Evolutionary conservation across 2,888 invertebrate species (phyloP).

Genomic region (Rhodophaea formosa): DNA sequence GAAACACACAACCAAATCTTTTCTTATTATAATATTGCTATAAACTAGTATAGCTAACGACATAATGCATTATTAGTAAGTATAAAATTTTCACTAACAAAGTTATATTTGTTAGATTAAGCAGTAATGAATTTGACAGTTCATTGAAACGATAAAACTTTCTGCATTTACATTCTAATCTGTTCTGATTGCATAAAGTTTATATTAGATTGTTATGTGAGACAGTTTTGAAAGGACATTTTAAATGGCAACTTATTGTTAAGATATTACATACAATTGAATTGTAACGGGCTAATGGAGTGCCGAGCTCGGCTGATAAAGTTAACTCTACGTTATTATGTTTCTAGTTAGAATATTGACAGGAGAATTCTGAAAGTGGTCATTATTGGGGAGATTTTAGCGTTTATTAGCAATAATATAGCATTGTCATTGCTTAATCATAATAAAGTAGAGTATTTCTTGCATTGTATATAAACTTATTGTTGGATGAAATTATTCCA

Average conservation of each 20-base stretch:
- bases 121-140: slow-evolving; percentile 18
- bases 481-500: no score
- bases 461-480: background rate
- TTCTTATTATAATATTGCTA: no score
- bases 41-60: no score
- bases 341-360: background rate
- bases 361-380: background rate
- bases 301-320: background rate
- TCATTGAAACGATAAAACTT: slow-evolving; percentile 14
- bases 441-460: background rate
- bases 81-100: slow-evolving; percentile 26
- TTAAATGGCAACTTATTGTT: slow-evolving; percentile 24
- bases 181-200: slow-evolving; percentile 25
- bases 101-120: slow-evolving; percentile 13
- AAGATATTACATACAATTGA: slow-evolving; percentile 10
- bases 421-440: background rate
- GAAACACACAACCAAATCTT: no score
- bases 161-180: slow-evolving; percentile 9
- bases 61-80: no score
- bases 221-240: slow-evolving; percentile 25
- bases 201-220: slow-evolving; percentile 26
- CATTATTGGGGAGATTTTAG: background rate
- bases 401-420: background rate
- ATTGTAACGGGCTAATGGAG: slow-evolving; percentile 18
- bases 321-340: background rate